Evolutionary conservation across 1,140 invertebrate genomes (phyloP).

Genomic region (Drosophila tropicalis): DNA sequence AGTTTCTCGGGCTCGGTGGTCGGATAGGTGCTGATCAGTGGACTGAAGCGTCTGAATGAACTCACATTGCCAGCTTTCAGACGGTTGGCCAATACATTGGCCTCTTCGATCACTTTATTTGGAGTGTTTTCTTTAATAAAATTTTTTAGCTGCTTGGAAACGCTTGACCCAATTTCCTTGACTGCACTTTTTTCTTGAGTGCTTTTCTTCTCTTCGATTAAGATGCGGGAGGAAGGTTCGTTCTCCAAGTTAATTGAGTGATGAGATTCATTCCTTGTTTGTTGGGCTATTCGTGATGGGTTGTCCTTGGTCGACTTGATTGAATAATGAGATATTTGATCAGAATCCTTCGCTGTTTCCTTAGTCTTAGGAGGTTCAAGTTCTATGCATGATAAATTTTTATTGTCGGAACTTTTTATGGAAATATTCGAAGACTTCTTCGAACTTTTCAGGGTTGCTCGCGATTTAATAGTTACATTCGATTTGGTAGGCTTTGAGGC

Average conservation of each 20-base stretch:
- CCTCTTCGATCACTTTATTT: conserved; percentile 29
- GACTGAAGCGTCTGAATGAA: conserved; percentile 45
- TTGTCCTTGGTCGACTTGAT: background rate
- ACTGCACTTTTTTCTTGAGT: background rate
- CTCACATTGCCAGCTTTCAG: conserved; percentile 56
- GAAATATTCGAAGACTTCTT: background rate
- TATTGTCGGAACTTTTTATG: background rate
- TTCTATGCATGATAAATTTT: background rate
- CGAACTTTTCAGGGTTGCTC: background rate
- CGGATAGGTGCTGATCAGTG: conserved; percentile 32
- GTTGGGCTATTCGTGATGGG: background rate
- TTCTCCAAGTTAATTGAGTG: background rate
- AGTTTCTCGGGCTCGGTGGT: conserved; percentile 33
- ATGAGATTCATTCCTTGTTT: background rate
- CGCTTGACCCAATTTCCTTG: background rate
- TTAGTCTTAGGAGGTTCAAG: background rate
- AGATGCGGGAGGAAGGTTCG: background rate
- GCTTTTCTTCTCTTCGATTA: background rate
- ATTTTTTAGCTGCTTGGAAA: background rate
- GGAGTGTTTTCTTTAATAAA: background rate
- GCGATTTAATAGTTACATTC: background rate
- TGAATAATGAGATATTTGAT: background rate
- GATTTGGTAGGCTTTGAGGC: background rate
- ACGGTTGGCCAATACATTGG: conserved; percentile 33
- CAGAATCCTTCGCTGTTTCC: background rate